Evolutionary conservation across 2,888 invertebrate species (phyloP).

Genomic region (Phortica magna): DNA sequence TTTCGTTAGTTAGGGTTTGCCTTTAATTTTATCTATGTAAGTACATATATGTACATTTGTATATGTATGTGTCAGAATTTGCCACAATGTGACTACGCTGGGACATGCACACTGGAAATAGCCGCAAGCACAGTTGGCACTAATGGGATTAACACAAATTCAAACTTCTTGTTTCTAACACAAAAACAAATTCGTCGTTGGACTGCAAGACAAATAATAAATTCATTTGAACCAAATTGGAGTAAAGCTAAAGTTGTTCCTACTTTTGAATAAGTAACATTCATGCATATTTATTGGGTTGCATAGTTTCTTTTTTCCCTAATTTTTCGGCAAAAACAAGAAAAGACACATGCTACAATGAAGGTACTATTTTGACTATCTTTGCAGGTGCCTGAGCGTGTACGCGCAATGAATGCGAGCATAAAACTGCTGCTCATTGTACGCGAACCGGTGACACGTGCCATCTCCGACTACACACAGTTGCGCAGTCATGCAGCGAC

Average conservation of each 20-base stretch:
- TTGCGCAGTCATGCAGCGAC: conserved; percentile 90
- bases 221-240: conserved; percentile 11
- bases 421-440: conserved; percentile 95
- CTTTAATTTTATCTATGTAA: neutral
- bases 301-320: neutral
- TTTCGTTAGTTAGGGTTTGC: neutral
- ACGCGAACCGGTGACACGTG: conserved; percentile 95
- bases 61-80: neutral
- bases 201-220: neutral
- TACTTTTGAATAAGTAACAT: neutral
- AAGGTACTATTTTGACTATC: conserved; percentile 13
- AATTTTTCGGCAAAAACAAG: neutral
- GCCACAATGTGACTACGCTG: neutral
- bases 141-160: conserved; percentile 22
- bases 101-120: neutral
- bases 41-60: too few species aligned
- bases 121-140: conserved; percentile 5
- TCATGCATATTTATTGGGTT: neutral
- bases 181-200: neutral
- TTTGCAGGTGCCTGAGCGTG: conserved; percentile 91
- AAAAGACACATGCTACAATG: neutral
- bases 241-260: conserved; percentile 3
- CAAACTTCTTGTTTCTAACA: neutral
- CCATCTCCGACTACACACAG: conserved; percentile 98
- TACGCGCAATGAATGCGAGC: conserved; percentile 95